Evolutionary conservation across 2,113 vertebrate species (phyloP).

Genomic region (Cranoglanis bouderius): DNA sequence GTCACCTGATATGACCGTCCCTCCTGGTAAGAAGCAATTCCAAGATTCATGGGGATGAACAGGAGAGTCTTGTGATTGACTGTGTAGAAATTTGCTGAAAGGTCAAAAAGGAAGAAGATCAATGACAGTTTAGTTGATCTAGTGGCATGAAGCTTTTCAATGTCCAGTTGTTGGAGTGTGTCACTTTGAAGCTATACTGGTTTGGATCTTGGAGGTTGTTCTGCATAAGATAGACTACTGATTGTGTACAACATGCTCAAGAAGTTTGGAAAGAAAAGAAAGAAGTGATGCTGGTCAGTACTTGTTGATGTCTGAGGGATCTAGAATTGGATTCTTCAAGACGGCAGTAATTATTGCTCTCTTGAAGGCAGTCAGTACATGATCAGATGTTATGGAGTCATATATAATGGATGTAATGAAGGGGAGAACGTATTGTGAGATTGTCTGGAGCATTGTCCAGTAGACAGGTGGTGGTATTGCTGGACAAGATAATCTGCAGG

Average conservation of each 20-base stretch:
- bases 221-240: not conserved
- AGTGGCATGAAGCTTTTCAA: not conserved
- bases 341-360: not conserved
- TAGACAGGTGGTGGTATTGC: not conserved
- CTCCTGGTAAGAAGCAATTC: not conserved
- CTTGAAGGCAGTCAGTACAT: not conserved
- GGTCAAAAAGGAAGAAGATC: not conserved
- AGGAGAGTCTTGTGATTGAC: not conserved
- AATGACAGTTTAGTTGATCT: not conserved
- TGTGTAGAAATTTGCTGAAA: not conserved
- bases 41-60: not conserved
- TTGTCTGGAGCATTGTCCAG: not conserved
- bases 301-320: not conserved
- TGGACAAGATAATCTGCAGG: not conserved
- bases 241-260: not conserved
- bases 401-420: not conserved
- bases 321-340: not conserved
- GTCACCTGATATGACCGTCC: not conserved
- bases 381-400: not conserved
- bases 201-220: not conserved
- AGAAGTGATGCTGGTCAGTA: not conserved
- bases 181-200: not conserved
- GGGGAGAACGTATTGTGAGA: not conserved
- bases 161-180: not conserved
- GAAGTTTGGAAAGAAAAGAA: not conserved